These are phyloP conservation scores for Bubo scandiacus DNA, from an alignment of 2,113 vertebrate genomes.

Conservation along the genomic window DNA sequence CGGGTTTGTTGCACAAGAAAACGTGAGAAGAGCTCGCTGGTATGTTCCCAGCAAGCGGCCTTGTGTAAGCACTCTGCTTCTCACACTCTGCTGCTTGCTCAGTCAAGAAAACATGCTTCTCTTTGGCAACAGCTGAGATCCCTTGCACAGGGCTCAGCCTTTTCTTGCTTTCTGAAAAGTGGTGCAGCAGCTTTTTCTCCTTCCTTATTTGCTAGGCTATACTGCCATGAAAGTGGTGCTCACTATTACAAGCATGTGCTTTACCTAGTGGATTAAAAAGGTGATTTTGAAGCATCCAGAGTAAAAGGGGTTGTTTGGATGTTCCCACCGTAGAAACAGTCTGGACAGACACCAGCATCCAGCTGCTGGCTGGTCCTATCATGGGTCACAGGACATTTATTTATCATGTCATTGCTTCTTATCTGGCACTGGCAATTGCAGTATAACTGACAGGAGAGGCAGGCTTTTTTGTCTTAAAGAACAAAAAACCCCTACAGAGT, in stretches of 20 bases:
- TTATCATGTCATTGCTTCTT: neutral
- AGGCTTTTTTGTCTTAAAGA: neutral
- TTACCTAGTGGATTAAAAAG: neutral
- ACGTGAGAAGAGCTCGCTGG: neutral
- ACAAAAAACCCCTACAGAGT: neutral
- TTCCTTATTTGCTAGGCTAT: neutral
- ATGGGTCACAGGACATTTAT: neutral
- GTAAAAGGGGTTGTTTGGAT: neutral
- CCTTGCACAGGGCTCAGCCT: neutral
- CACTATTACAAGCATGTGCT: neutral
- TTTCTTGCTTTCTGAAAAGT: neutral
- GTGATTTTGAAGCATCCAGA: neutral
- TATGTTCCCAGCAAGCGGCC: neutral
- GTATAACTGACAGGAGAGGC: neutral
- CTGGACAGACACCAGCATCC: neutral
- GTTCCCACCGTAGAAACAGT: neutral
- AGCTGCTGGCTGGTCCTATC: neutral
- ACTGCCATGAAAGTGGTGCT: neutral
- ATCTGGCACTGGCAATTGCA: neutral
- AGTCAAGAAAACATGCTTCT: neutral
- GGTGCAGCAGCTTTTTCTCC: neutral
- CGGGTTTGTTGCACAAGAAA: neutral
- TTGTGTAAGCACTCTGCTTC: neutral
- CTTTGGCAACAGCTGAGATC: neutral
- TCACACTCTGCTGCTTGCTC: neutral